Percentiles rank a stretch among this genome's conserved stretches.
Conservation (phyloP, 2,113 vertebrate species). For the Pelusios castaneus region DNA sequence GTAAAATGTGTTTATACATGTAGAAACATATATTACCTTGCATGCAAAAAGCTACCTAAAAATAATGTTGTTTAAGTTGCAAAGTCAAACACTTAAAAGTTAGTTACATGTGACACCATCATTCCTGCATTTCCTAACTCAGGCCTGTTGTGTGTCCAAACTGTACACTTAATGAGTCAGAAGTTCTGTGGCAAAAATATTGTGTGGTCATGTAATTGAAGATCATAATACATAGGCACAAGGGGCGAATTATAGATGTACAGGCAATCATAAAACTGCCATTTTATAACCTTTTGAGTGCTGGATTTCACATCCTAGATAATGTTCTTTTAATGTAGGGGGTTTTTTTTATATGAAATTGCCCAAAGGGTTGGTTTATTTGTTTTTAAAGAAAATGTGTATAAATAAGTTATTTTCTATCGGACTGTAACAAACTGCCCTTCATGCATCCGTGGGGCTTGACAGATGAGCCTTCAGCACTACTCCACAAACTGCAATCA, state of each 20-base stretch:
- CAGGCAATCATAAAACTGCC: neutral
- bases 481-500: neutral
- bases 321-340: neutral
- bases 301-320: neutral
- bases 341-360: neutral
- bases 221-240: neutral
- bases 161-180: neutral
- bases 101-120: neutral
- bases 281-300: neutral
- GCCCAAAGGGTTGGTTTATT: neutral
- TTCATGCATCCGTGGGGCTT: neutral
- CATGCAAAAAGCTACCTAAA: conserved; percentile 15
- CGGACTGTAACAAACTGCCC: neutral
- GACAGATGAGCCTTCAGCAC: neutral
- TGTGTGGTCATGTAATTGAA: neutral
- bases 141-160: conserved; percentile 1
- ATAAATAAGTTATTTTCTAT: neutral
- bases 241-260: neutral
- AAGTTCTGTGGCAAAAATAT: conserved; percentile 11
- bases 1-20: neutral
- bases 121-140: neutral
- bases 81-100: neutral
- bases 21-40: neutral
- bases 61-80: conserved; percentile 32
- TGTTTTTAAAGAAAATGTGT: neutral